Conservation (phyloP, 2,797 vertebrate genomes). For the Microtus agrestis region DNA sequence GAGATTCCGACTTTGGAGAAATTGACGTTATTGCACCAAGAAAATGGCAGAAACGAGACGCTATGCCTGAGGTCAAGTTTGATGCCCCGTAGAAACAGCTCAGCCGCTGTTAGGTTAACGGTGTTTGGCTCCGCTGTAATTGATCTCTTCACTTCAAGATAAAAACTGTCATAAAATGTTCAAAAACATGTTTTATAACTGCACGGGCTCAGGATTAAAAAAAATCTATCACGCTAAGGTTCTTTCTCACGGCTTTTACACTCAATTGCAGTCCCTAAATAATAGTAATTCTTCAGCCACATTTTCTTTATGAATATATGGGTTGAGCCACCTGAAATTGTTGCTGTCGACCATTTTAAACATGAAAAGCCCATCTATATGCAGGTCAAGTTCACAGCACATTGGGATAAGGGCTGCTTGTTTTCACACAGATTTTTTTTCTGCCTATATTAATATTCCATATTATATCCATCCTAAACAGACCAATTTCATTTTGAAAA, state of each 20-base stretch:
- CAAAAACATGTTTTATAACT: not conserved
- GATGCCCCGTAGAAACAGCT: conserved; percentile 66
- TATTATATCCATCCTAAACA: not conserved
- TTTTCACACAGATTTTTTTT: conserved; percentile 31
- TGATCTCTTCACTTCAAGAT: conserved; percentile 27
- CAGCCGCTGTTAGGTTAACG: conserved; percentile 41
- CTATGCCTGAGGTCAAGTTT: conserved; percentile 66
- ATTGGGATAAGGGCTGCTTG: not conserved
- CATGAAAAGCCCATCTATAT: not conserved
- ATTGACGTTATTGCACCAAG: conserved; percentile 50
- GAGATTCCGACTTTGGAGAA: conserved; percentile 61
- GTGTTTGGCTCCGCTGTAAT: not conserved
- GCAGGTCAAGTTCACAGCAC: not conserved
- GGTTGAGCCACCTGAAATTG: conserved; percentile 39
- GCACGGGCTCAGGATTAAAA: conserved; percentile 8
- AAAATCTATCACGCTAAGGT: conserved; percentile 22
- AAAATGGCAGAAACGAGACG: conserved; percentile 72
- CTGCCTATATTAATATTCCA: not conserved
- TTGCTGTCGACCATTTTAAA: conserved; percentile 55
- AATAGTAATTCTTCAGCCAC: not conserved
- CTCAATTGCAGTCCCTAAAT: not conserved
- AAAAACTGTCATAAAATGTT: not conserved
- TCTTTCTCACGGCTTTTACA: conserved; percentile 11
- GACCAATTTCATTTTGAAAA: conserved; percentile 11
- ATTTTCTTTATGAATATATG: conserved; percentile 46